phyloP scores from a whole-genome alignment of 2,888 invertebrate species.

The Drosophila diplacantha region DNA sequence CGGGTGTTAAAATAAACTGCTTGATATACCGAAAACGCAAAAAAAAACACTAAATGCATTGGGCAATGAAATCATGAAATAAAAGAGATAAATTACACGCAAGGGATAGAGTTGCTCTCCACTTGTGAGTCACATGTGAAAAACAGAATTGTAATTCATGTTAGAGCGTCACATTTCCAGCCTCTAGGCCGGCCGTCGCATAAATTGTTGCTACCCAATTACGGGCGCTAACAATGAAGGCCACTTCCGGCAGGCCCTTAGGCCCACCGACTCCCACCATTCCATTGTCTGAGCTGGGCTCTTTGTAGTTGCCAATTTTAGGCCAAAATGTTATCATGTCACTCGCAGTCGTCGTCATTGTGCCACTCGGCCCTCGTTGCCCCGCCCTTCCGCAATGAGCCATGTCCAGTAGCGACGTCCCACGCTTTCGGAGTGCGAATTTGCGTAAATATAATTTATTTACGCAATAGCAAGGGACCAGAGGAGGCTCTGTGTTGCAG shows the following conservation, averaged over 20 bases:
- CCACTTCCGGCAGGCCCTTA: conserved; percentile 10
- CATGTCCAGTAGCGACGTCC: conserved; percentile 28
- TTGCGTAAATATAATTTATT: conserved; percentile 73
- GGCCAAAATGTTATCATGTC: conserved; percentile 72
- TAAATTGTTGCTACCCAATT: conserved; percentile 73
- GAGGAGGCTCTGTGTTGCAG: conserved; percentile 26
- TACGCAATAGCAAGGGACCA: conserved; percentile 45
- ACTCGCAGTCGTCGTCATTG: conserved; percentile 63
- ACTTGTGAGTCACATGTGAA: conserved; percentile 51
- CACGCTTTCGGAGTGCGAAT: conserved; percentile 62
- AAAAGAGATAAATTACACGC: neutral
- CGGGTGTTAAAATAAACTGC: neutral
- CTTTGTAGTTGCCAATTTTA: conserved; percentile 72
- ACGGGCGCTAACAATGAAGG: conserved; percentile 66
- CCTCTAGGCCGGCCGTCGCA: conserved; percentile 43
- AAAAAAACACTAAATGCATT: neutral
- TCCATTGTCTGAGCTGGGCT: conserved; percentile 30
- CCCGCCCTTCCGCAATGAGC: conserved; percentile 5
- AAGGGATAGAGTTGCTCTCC: conserved; percentile 43
- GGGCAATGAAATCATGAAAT: neutral
- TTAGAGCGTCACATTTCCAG: conserved; percentile 23
- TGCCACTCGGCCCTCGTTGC: conserved; percentile 36
- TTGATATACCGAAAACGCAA: neutral
- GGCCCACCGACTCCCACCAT: neutral
- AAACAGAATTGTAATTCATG: conserved; percentile 62